These are phyloP conservation scores for Forbesichthys agassizii DNA, from an alignment of 2,113 vertebrate species.

Conservation along the genomic window DNA sequence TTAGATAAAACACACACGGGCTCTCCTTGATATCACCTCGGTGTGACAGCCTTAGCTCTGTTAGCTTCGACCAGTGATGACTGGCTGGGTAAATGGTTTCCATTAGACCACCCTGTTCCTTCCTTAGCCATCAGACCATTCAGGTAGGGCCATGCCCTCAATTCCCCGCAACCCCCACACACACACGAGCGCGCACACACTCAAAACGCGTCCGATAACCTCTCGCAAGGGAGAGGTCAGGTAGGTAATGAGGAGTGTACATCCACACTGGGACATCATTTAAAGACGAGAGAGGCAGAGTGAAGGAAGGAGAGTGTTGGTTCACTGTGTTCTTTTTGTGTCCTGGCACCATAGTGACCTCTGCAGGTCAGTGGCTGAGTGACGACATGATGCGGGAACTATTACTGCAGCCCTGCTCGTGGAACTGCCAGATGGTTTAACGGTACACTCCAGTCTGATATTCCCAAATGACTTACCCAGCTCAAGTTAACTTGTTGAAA, in stretches of 20 bases:
- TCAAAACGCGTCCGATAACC: slow-evolving; percentile 21
- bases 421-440: neutral
- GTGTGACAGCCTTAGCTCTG: slow-evolving; percentile 4
- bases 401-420: neutral
- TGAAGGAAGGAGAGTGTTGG: neutral
- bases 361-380: neutral
- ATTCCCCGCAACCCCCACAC: slow-evolving; percentile 29
- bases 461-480: no score
- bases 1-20: neutral
- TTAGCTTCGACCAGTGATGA: slow-evolving; percentile 6
- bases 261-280: slow-evolving; percentile 14
- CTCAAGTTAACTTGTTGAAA: no score
- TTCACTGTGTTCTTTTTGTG: neutral
- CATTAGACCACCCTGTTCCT: slow-evolving; percentile 31
- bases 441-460: neutral
- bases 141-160: slow-evolving; percentile 46
- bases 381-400: neutral
- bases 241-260: slow-evolving; percentile 8
- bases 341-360: neutral
- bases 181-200: neutral
- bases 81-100: slow-evolving; percentile 40
- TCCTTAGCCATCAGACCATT: slow-evolving; percentile 39
- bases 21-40: slow-evolving; percentile 38
- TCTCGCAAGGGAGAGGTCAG: slow-evolving; percentile 11
- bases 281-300: neutral